Conservation (phyloP, 1,140 invertebrate genomes). For the Drosophila sproati region DNA sequence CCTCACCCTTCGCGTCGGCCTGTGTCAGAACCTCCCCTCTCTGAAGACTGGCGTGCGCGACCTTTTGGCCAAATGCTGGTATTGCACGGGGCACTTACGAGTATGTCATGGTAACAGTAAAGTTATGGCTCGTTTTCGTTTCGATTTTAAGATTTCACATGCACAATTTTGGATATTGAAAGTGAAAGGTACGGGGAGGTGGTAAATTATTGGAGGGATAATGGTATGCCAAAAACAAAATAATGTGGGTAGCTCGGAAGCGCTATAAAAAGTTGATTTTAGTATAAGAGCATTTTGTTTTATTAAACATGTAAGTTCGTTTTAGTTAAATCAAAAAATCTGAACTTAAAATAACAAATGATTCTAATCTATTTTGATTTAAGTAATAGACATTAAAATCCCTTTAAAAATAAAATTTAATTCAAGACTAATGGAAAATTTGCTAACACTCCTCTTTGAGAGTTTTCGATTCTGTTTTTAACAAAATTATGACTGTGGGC, state of each 20-base stretch:
- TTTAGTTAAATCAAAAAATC: conserved; percentile 2
- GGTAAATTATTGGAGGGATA: background rate
- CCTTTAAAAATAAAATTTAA: too few species aligned
- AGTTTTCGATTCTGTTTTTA: too few species aligned
- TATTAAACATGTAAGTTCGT: background rate
- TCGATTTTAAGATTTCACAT: conserved; percentile 54
- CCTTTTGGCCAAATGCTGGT: conserved; percentile 81
- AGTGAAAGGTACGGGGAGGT: background rate
- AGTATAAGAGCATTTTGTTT: background rate
- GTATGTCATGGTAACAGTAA: conserved; percentile 13
- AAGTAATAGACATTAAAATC: too few species aligned
- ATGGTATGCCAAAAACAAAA: background rate
- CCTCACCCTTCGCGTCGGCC: conserved; percentile 17
- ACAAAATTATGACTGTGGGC: too few species aligned
- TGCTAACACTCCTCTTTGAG: too few species aligned
- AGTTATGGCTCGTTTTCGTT: conserved; percentile 48
- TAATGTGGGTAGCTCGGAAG: background rate
- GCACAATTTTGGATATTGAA: conserved; percentile 35
- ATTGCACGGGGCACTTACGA: conserved; percentile 35
- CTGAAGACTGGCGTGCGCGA: conserved; percentile 48
- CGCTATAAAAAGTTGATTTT: background rate
- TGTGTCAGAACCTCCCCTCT: conserved; percentile 22
- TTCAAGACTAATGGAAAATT: too few species aligned
- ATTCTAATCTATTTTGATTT: too few species aligned
- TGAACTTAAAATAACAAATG: too few species aligned